phyloP scores from a whole-genome alignment of 2,888 invertebrate genomes.

The Zelleria hepariella region DNA sequence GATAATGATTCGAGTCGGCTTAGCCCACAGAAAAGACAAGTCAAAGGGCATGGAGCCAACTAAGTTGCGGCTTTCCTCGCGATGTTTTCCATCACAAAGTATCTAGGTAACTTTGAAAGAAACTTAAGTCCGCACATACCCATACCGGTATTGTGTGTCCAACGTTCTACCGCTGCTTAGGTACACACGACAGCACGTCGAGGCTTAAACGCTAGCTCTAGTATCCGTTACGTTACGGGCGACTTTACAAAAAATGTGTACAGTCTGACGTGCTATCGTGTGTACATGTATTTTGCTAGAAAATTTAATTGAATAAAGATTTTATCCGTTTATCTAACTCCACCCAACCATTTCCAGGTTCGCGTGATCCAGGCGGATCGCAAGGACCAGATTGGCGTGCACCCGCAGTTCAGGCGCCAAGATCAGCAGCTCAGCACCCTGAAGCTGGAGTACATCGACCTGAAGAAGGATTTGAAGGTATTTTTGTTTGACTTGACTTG shows the following conservation, averaged over 20 bases:
- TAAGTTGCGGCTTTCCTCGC: too few relatives aligned
- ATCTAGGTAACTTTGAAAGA: neutral
- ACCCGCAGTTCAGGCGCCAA: conserved; percentile 49
- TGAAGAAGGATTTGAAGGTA: conserved; percentile 47
- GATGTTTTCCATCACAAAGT: neutral
- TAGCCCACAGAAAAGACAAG: too few relatives aligned
- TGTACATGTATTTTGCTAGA: neutral
- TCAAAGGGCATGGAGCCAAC: too few relatives aligned
- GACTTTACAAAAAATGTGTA: too few relatives aligned
- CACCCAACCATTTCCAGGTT: conserved; percentile 26
- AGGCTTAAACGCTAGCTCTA: too few relatives aligned
- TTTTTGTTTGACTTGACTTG: too few relatives aligned
- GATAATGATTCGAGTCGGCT: too few relatives aligned
- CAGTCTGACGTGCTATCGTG: too few relatives aligned
- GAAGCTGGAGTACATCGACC: conserved; percentile 42
- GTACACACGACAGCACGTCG: too few relatives aligned
- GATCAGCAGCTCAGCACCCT: conserved; percentile 40
- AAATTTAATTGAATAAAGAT: too few relatives aligned
- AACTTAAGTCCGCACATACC: neutral
- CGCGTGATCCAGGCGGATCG: conserved; percentile 51
- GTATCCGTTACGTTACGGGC: too few relatives aligned
- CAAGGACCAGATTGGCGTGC: conserved; percentile 43
- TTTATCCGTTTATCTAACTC: too few relatives aligned
- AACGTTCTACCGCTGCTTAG: neutral
- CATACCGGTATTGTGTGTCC: neutral